Base-by-base conservation (phyloP, 2,113 vertebrate genomes). In the Clarias macrocephalus region DNA sequence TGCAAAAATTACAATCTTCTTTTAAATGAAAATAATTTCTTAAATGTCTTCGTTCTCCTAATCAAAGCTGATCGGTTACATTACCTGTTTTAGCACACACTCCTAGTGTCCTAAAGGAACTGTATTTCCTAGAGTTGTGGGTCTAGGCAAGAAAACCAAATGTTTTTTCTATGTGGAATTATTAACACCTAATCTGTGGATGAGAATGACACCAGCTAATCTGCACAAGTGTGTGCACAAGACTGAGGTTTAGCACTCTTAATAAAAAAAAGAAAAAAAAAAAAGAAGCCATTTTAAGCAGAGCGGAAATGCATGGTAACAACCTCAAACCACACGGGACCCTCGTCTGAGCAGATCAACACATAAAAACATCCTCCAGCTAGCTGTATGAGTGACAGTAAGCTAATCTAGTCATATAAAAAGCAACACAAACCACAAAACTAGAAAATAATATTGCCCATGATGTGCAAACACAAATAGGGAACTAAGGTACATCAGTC, bases 271-370 rank as follows among this genome's bases (percentile, higher is more conserved):
- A 42, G 2, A 37, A 1, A 4, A 42, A 73, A 23, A 21, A 33
- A 70, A 12, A 25, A 48, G 52, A 42, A 1, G 42, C 52, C 42
- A 48, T 75, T 75, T 75, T 75, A 52, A 52, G 42, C 28, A 4
- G 25, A 48, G 62, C 23, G 57, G 83, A 85, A 85, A 63, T 42
- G 19, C 6, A n/a, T 30, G 73, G 73, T 65, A 85, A 85, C 37
- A 85, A 52, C 57, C 73, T 63, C 84, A 85, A 60, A 63, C 3
- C 37, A 37, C 19, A 62, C 16, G 42, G 3, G 15, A 52, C 15
- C 56, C 72, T 18, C 12, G 23, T 6, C 12, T 28, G 33, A 85
- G 59, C 33, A 75, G 70, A 62, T 62, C 70, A 25, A 25, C 73
- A 76, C 5, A 48, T 75, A 48, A 70, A 33, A 75, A 73, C 11